Percentiles rank a stretch among this genome's conserved stretches.
These are phyloP conservation scores for Copsychus sechellarum DNA, from an alignment of 2,113 vertebrate genomes.

Conservation along the genomic window DNA sequence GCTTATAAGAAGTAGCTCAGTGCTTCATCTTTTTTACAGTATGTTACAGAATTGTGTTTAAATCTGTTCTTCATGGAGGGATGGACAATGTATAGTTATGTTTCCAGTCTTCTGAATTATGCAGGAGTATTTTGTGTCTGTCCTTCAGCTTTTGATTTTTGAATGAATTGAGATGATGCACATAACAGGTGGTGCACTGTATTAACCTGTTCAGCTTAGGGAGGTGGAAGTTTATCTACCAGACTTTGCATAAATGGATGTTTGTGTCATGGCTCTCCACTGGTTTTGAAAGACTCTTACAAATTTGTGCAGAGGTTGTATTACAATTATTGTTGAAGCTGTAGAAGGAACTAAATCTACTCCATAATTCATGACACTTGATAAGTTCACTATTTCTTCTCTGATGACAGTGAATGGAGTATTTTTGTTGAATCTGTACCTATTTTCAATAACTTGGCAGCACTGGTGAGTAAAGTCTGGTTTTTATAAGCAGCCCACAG, in stretches of 20 bases:
- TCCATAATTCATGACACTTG: background rate
- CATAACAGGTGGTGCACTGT: background rate
- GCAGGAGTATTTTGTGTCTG: background rate
- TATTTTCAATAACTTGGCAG: background rate
- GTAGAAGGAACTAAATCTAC: background rate
- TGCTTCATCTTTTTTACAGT: background rate
- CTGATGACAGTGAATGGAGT: background rate
- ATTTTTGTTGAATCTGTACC: background rate
- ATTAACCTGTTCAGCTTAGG: background rate
- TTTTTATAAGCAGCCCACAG: background rate
- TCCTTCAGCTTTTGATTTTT: background rate
- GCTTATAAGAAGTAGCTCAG: background rate
- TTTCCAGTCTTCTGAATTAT: background rate
- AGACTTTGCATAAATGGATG: background rate
- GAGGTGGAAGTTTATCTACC: background rate
- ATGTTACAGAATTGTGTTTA: background rate
- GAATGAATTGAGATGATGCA: background rate
- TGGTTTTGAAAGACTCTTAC: background rate
- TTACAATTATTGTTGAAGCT: background rate
- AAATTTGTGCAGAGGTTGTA: background rate
- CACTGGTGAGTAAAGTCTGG: background rate
- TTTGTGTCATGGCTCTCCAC: background rate
- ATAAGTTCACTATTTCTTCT: background rate
- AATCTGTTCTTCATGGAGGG: background rate
- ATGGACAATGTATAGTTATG: background rate